phyloP scores from a whole-genome alignment of 2,888 invertebrate genomes.

The Nemotelus pantherinus region DNA sequence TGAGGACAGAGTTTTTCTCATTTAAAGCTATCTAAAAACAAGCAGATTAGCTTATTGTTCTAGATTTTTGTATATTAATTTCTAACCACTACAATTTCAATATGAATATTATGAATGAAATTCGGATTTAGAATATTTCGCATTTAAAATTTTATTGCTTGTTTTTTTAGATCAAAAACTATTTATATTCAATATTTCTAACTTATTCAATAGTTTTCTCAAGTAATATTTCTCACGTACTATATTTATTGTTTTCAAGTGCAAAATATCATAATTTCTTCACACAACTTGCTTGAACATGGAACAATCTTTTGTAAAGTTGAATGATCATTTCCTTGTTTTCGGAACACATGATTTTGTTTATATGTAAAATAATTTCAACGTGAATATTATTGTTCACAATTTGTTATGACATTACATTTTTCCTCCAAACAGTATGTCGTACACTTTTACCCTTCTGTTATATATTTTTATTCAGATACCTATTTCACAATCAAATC shows the following conservation, averaged over 20 bases:
- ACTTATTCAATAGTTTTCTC: constrained; percentile 6
- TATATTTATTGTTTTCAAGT: constrained; percentile 8
- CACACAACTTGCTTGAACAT: constrained; percentile 21
- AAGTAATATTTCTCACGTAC: constrained; percentile 9
- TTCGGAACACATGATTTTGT: background rate
- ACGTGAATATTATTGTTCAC: constrained; percentile 3
- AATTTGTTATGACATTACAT: constrained; percentile 10
- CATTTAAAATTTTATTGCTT: constrained; percentile 26
- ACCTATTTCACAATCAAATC: background rate
- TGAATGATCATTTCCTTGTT: constrained; percentile 24
- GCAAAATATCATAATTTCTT: constrained; percentile 16
- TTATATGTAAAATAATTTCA: constrained; percentile 22
- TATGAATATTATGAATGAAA: background rate
- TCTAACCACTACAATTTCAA: too few species aligned
- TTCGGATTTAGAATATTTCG: constrained; percentile 4
- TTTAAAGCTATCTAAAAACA: background rate
- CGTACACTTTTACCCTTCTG: background rate
- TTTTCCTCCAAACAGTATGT: constrained; percentile 16
- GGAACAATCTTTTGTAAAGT: background rate
- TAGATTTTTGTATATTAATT: background rate
- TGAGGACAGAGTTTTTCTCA: background rate
- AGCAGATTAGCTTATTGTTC: background rate
- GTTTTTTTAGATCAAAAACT: constrained; percentile 23
- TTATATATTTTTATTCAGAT: background rate
- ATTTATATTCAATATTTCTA: background rate